phyloP scores from a whole-genome alignment of 1,140 invertebrate species.

The Drosophila truncata region DNA sequence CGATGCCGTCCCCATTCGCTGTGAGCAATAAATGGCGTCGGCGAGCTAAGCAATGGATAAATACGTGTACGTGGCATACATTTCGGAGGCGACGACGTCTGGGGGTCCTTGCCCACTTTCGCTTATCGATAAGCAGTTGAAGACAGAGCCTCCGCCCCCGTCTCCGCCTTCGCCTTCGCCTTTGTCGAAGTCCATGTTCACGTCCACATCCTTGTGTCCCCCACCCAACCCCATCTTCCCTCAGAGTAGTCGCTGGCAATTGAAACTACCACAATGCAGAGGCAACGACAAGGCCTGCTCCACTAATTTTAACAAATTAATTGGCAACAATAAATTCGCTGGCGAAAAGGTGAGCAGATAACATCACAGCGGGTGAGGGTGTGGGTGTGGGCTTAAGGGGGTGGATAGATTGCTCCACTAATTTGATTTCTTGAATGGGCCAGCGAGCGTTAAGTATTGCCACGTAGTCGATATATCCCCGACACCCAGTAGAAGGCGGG shows the following conservation, averaged over 20 bases:
- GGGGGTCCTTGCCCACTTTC: constrained; percentile 37
- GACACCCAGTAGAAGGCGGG: constrained; percentile 32
- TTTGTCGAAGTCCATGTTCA: background rate
- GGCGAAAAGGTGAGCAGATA: constrained; percentile 77
- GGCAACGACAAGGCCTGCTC: constrained; percentile 50
- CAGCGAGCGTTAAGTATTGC: constrained; percentile 63
- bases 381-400: background rate
- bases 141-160: constrained; percentile 25
- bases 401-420: constrained; percentile 73
- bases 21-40: constrained; percentile 69
- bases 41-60: constrained; percentile 82
- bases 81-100: constrained; percentile 63
- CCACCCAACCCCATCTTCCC: background rate
- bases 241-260: constrained; percentile 42
- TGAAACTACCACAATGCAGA: constrained; percentile 71
- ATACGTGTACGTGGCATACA: constrained; percentile 83
- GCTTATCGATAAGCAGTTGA: constrained; percentile 81
- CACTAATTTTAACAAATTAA: constrained; percentile 84
- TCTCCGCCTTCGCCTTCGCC: background rate
- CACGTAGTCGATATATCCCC: constrained; percentile 56
- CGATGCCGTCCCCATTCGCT: constrained; percentile 30
- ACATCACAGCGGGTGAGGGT: constrained; percentile 37
- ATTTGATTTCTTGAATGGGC: constrained; percentile 78
- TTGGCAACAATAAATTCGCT: constrained; percentile 82
- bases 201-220: constrained; percentile 7